Percentiles rank a stretch among this genome's conserved stretches.
These are phyloP conservation scores for Heterodera carotae DNA, from an alignment of 1,140 invertebrate genomes.

Conservation along the genomic window DNA sequence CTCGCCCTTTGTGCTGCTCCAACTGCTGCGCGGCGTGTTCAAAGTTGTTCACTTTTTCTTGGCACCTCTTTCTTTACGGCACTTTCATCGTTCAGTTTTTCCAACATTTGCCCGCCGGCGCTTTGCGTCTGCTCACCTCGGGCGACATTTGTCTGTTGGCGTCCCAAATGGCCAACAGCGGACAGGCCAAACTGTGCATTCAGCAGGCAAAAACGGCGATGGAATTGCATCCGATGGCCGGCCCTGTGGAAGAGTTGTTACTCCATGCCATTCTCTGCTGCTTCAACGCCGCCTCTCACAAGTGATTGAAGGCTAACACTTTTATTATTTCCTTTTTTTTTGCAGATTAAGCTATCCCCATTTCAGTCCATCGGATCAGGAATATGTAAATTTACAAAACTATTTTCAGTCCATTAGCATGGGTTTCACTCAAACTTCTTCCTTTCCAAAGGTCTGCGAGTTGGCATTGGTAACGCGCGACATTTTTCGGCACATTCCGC, in stretches of 20 bases:
- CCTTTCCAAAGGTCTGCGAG: slow-evolving; percentile 9
- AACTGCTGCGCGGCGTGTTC: slow-evolving; percentile 29
- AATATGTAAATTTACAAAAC: slow-evolving; percentile 17
- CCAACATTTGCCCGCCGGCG: slow-evolving; percentile 20
- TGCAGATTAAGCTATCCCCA: slow-evolving; percentile 16
- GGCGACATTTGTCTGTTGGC: not conserved
- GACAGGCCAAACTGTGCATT: slow-evolving; percentile 16
- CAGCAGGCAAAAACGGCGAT: slow-evolving; percentile 25
- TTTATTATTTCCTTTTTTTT: not conserved
- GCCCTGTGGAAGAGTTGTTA: slow-evolving; percentile 8
- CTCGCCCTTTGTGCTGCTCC: slow-evolving; percentile 41
- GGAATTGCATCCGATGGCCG: slow-evolving; percentile 15
- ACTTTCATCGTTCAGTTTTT: slow-evolving; percentile 15
- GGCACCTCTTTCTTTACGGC: not conserved
- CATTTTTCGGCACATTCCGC: slow-evolving; percentile 19
- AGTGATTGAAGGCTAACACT: not conserved
- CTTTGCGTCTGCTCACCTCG: slow-evolving; percentile 10
- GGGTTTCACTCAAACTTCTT: not conserved
- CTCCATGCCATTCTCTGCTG: slow-evolving; percentile 26
- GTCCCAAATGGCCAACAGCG: slow-evolving; percentile 17
- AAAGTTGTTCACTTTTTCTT: not conserved
- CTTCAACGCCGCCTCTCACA: slow-evolving; percentile 28
- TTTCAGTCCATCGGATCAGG: slow-evolving; percentile 25
- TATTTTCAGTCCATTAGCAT: not conserved
- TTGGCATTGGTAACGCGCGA: slow-evolving; percentile 24